These are phyloP conservation scores for Pygoscelis antarcticus DNA, from an alignment of 2,113 vertebrate species.

Conservation along the genomic window DNA sequence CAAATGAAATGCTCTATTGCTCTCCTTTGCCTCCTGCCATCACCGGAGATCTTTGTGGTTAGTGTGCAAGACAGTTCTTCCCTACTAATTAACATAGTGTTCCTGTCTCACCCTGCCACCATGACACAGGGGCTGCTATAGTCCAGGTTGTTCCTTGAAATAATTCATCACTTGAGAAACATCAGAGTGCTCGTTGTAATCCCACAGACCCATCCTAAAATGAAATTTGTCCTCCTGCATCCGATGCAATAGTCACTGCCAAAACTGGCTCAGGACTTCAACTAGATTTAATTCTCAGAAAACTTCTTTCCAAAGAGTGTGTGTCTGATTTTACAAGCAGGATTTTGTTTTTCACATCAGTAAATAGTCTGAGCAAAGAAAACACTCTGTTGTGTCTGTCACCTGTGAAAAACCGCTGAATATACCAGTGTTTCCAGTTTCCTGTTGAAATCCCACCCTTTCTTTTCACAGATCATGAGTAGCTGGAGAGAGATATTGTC, in stretches of 20 bases:
- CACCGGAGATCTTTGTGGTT: constrained; percentile 46
- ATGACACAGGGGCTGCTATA: background rate
- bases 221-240: background rate
- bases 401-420: background rate
- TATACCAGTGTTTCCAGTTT: background rate
- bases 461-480: background rate
- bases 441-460: background rate
- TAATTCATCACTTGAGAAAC: constrained; percentile 29
- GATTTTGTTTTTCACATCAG: background rate
- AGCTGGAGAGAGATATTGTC: background rate
- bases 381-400: background rate
- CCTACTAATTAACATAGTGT: constrained; percentile 59
- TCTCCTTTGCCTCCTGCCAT: constrained; percentile 44
- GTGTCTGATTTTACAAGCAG: background rate
- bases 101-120: constrained; percentile 15
- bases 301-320: background rate
- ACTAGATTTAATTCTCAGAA: background rate
- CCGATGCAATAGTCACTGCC: background rate
- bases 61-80: constrained; percentile 31
- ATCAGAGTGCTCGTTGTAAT: background rate
- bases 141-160: constrained; percentile 12
- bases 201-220: background rate
- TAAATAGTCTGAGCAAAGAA: background rate
- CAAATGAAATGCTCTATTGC: constrained; percentile 51
- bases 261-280: background rate